Conservation (phyloP, 2,888 invertebrate species). For the Clunio marinus region DNA sequence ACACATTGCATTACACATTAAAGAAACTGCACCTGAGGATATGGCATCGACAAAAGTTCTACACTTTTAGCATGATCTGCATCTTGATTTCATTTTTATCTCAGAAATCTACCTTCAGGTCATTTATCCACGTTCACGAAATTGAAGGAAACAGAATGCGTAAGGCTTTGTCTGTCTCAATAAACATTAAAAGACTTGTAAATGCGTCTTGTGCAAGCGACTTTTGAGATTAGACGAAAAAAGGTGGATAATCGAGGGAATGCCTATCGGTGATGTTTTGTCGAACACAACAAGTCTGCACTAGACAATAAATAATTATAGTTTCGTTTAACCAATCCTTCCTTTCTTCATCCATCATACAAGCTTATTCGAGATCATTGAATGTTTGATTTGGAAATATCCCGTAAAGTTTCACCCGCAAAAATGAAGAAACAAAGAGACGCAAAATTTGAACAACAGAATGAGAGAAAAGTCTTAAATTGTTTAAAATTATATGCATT, state of each 20-base stretch:
- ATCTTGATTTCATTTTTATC: neutral
- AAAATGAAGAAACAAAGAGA: neutral
- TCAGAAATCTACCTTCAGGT: neutral
- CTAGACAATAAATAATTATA: conserved; percentile 39
- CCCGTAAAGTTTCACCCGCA: neutral
- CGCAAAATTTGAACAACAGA: neutral
- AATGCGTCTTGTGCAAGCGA: neutral
- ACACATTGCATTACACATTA: conserved; percentile 7
- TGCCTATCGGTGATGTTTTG: neutral
- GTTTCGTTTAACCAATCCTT: conserved; percentile 24
- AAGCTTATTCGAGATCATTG: neutral
- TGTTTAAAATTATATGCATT: conserved; percentile 39
- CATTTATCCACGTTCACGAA: neutral
- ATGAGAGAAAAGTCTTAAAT: conserved; percentile 25
- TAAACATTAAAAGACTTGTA: neutral
- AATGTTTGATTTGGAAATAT: neutral
- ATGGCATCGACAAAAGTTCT: neutral
- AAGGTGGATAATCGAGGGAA: neutral
- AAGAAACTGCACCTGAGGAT: neutral
- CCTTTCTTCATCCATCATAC: neutral
- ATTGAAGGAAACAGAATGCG: neutral
- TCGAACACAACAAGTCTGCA: conserved; percentile 6
- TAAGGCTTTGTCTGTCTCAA: neutral
- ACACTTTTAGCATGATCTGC: conserved; percentile 8
- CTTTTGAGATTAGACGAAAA: neutral